These are phyloP conservation scores for western clawed frog (Xenopus tropicalis) DNA, from an alignment of 2,113 vertebrate genomes.

Conservation along the genomic window UCB_Xtro_10.0 CM004450.2:32053501-32054000, in stretches of 20 bases:
- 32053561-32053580: not conserved
- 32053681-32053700: slow-evolving; percentile 94
- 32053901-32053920: slow-evolving; percentile 82
- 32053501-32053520: not conserved
- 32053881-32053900: slow-evolving; percentile 71
- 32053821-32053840: slow-evolving; percentile 91
- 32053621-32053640: slow-evolving; percentile 85
- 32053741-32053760: not conserved
- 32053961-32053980: slow-evolving; percentile 80
- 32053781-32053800: slow-evolving; percentile 57
- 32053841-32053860: slow-evolving; percentile 89
- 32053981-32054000: slow-evolving; percentile 83
- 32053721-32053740: no score
- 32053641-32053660: slow-evolving; percentile 91
- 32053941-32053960: slow-evolving; percentile 52
- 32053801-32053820: slow-evolving; percentile 91
- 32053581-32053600: slow-evolving; percentile 85
- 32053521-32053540: no score
- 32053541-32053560: not conserved
- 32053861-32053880: slow-evolving; percentile 91
- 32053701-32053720: not conserved
- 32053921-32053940: slow-evolving; percentile 53
- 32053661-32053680: slow-evolving; percentile 89
- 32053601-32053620: slow-evolving; percentile 95
- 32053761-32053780: no score